Evolutionary conservation across 2,888 invertebrate species (phyloP), one percentile per base, ranked within the genome.

Genomic region (Spatulosminthurus flaviceps): DNA sequence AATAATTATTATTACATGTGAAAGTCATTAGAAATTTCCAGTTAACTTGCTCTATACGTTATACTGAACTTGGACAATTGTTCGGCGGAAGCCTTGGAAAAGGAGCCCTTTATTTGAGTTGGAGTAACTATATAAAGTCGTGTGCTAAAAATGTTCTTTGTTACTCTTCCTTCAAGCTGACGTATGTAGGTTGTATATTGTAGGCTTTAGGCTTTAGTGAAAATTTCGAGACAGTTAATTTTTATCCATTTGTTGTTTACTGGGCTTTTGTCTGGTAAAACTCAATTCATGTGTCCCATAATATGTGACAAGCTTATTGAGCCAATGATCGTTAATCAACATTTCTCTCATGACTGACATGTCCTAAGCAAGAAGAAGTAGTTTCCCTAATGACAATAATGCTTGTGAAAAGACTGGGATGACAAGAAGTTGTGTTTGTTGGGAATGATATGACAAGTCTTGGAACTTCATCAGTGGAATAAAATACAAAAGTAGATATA

Each of bases 211-310:
- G n/a, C n/a, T n/a, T n/a, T n/a, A n/a, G n/a, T 34, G 34, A 34
- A 9, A 34, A 34, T 34, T 34, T 34, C 34, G 4, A 34, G 51
- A 51, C 51, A 51, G 16, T 51, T 51, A 51, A 51, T 51, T 51
- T 51, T 51, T 51, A 51, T 51, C 51, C 51, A 16, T 51, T n/a
- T 51, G 51, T 51, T 51, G 51, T 51, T 51, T 51, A n/a, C 51
- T 19, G 9, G 5, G 16, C 51, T 19, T 51, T n/a, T 51, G 1
- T 2, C 16, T 51, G 19, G 5, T 16, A 5, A 11, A 2, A 19
- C 16, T 5, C 7, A 51, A 16, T 51, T 9, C 51, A 51, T 51
- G 16, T 19, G 51, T 19, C n/a, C 51, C 51, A 51, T 51, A 51
- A 51, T 51, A 1, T 19, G 2, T 51, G n/a, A n/a, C n/a, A 51